Percentiles rank a stretch among this genome's conserved stretches.
Evolutionary conservation across 1,140 invertebrate genomes (phyloP).

Genomic region (Scaptodrosophila lebanonensis): DNA sequence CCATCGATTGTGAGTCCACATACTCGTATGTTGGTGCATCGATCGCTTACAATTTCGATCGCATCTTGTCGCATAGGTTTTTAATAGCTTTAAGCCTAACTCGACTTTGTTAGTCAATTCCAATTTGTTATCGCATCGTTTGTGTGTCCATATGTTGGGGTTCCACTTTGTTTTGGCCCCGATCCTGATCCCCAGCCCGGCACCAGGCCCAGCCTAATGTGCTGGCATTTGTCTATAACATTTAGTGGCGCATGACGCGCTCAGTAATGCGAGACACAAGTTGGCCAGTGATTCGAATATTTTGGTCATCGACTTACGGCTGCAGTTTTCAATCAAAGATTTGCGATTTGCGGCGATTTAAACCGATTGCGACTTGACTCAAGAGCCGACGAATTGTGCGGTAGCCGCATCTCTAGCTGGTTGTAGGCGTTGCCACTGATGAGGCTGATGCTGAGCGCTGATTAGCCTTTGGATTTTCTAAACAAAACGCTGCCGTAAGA

Average conservation of each 20-base stretch:
- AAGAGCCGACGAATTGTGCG: background rate
- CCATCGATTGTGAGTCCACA: constrained; percentile 62
- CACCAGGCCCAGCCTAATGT: no score
- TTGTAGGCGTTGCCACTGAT: constrained; percentile 4
- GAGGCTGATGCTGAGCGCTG: constrained; percentile 23
- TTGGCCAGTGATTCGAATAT: no score
- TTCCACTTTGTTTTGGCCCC: constrained; percentile 5
- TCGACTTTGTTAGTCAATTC: constrained; percentile 68
- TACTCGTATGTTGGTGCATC: constrained; percentile 46
- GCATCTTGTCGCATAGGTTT: constrained; percentile 44
- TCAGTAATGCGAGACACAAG: constrained; percentile 1
- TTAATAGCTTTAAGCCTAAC: constrained; percentile 27
- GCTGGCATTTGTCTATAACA: no score
- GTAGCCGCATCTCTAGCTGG: no score
- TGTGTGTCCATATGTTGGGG: constrained; percentile 1
- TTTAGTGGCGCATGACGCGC: no score
- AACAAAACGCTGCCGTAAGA: constrained; percentile 33
- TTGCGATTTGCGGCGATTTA: background rate
- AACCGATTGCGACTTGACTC: constrained; percentile 19
- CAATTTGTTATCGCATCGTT: constrained; percentile 74
- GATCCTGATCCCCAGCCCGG: no score
- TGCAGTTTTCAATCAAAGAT: background rate
- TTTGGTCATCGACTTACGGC: no score
- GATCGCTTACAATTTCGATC: constrained; percentile 57
- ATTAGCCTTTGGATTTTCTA: constrained; percentile 30